Evolutionary conservation across 2,113 vertebrate species (phyloP).

Genomic region (Lates calcarifer): DNA sequence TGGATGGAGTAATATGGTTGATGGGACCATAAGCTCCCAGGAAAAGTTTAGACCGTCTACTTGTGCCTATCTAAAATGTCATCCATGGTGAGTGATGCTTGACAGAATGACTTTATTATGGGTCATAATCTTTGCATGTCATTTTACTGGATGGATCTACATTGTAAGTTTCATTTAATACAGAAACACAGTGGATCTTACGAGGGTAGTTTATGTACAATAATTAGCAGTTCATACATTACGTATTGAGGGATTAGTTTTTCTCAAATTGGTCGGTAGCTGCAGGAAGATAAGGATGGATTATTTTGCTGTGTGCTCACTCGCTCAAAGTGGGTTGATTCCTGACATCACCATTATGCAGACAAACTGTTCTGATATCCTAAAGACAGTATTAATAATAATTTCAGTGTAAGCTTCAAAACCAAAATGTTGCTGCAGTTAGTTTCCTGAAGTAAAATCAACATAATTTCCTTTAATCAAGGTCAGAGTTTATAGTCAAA

Average conservation of each 20-base stretch:
- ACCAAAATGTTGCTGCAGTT: neutral
- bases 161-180: neutral
- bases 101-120: neutral
- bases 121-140: neutral
- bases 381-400: neutral
- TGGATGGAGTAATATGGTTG: slow-evolving; percentile 59
- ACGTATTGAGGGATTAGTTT: neutral
- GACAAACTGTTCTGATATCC: neutral
- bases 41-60: neutral
- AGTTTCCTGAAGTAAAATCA: neutral
- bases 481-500: neutral
- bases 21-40: slow-evolving; percentile 37
- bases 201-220: neutral
- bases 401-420: neutral
- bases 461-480: slow-evolving; percentile 8
- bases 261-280: neutral
- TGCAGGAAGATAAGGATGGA: slow-evolving; percentile 6
- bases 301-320: slow-evolving; percentile 3
- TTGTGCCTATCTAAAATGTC: slow-evolving; percentile 34
- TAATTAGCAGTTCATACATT: neutral
- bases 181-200: slow-evolving; percentile 2
- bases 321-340: neutral
- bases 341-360: neutral
- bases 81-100: slow-evolving; percentile 26
- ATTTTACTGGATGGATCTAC: slow-evolving; percentile 3